These are phyloP conservation scores for Panonychus citri DNA, from an alignment of 1,140 invertebrate species.

Conservation along the genomic window DNA sequence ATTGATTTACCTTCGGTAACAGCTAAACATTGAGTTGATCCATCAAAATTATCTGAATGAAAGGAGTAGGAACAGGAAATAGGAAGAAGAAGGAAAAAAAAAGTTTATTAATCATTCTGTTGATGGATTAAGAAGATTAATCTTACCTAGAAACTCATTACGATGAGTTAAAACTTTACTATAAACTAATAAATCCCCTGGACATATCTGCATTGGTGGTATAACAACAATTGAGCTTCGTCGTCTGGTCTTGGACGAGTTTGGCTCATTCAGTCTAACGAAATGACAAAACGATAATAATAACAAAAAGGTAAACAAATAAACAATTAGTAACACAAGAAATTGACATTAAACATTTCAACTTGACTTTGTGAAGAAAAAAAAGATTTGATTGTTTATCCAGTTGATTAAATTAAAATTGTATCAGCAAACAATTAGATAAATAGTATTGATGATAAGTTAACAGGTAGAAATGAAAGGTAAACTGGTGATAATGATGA, in stretches of 20 bases:
- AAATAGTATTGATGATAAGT: too few relatives aligned
- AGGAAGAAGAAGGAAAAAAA: neutral
- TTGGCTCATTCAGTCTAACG: slow-evolving; percentile 5
- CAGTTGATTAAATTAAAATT: too few relatives aligned
- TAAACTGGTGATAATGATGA: too few relatives aligned
- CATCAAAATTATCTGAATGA: slow-evolving; percentile 18
- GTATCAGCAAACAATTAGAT: too few relatives aligned
- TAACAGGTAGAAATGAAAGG: too few relatives aligned
- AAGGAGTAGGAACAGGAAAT: neutral
- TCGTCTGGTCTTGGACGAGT: slow-evolving; percentile 17
- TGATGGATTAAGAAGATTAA: neutral
- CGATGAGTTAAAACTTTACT: slow-evolving; percentile 29
- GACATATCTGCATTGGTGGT: slow-evolving; percentile 32
- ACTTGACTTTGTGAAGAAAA: too few relatives aligned
- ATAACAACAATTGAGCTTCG: slow-evolving; percentile 31
- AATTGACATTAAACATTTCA: too few relatives aligned
- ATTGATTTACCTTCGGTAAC: slow-evolving; percentile 19
- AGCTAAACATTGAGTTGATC: slow-evolving; percentile 21
- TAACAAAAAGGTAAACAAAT: too few relatives aligned
- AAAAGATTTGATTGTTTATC: too few relatives aligned
- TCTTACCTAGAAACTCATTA: slow-evolving; percentile 18
- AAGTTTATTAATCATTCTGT: neutral
- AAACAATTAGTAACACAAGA: too few relatives aligned
- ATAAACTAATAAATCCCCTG: slow-evolving; percentile 30
- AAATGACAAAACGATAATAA: neutral